Evolutionary conservation across 2,113 vertebrate genomes (phyloP), one percentile per base, ranked within the genome.

Genomic region (Grallaria varia): DNA sequence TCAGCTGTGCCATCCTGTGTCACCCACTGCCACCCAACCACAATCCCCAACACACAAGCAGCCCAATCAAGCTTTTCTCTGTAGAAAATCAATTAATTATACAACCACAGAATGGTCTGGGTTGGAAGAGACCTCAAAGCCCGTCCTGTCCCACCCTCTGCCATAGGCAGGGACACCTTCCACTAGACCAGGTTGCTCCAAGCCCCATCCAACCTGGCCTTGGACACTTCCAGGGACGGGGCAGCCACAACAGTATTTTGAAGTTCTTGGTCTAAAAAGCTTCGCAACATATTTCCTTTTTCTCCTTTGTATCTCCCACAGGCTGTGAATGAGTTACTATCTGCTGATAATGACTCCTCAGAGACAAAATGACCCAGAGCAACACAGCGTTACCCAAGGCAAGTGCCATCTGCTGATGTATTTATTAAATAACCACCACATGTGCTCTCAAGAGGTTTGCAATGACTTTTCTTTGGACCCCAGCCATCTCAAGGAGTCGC

Each of bases 1-100:
- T 2, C 35, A 42, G 40, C 52, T 16, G 55, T 60, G 31, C 52
- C 12, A 1, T 1, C 30, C 33, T 4, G 0, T 5, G 25, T 19
- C 69, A 72, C 56, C 63, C 55, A 39, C 21, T 5, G 5, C 82
- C 71, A 50, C 2, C 63, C 7, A 0, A 6, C 45, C 8, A 12
- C 0, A 1, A 21, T 31, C 33, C 42, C 33, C 2, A 37, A 55
- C 67, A 44, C 58, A 59, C 13, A 10, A 59, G n/a, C 60, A 71
- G 58, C 82, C 62, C 5, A 0, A 50, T n/a, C 19, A 56, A 10
- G 44, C 17, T 63, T 25, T 39, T n/a, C 47, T 56, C 67, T 71
- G 7, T 1, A 39, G 60, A 68, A 79, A 79, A n/a, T 15, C 37
- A 68, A 50, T 7, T 28, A 1, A 45, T 66, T 45, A 45, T 3